Conservation (phyloP, 1,140 invertebrate species). For the Drosophila triauraria region DNA sequence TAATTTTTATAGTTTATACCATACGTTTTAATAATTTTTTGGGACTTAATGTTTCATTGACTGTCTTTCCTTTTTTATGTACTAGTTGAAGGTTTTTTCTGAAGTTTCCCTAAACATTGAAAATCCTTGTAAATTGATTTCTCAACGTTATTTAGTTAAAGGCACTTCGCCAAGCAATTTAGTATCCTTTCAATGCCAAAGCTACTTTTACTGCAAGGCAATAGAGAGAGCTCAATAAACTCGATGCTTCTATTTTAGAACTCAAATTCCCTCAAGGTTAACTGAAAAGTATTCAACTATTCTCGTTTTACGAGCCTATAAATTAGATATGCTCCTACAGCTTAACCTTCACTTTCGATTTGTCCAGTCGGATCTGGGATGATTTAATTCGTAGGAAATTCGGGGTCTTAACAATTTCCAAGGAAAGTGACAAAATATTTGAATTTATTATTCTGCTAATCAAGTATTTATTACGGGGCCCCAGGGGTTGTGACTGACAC, state of each 20-base stretch:
- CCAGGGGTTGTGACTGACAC: conserved; percentile 63
- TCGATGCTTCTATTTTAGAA: not conserved
- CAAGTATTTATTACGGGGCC: conserved; percentile 69
- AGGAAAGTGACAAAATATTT: conserved; percentile 67
- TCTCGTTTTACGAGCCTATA: not conserved
- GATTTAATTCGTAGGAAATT: conserved; percentile 46
- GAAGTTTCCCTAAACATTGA: not conserved
- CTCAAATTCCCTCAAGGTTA: not conserved
- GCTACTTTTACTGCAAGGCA: not conserved
- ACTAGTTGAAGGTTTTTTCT: too few species aligned
- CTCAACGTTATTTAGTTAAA: not conserved
- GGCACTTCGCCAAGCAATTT: not conserved
- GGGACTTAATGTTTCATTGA: too few species aligned
- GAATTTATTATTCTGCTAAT: conserved; percentile 77
- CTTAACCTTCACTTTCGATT: conserved; percentile 5
- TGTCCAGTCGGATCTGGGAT: conserved; percentile 3
- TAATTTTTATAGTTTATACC: too few species aligned
- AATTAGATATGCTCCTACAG: not conserved
- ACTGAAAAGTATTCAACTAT: not conserved
- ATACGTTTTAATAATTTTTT: too few species aligned
- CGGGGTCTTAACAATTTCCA: conserved; percentile 41
- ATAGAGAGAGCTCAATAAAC: not conserved
- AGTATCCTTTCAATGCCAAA: not conserved
- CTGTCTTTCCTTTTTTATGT: not conserved
- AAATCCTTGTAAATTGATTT: not conserved